Percentiles rank a stretch among this genome's conserved stretches.
phyloP scores from a whole-genome alignment of 2,888 invertebrate species.

The Lithosia quadra region DNA sequence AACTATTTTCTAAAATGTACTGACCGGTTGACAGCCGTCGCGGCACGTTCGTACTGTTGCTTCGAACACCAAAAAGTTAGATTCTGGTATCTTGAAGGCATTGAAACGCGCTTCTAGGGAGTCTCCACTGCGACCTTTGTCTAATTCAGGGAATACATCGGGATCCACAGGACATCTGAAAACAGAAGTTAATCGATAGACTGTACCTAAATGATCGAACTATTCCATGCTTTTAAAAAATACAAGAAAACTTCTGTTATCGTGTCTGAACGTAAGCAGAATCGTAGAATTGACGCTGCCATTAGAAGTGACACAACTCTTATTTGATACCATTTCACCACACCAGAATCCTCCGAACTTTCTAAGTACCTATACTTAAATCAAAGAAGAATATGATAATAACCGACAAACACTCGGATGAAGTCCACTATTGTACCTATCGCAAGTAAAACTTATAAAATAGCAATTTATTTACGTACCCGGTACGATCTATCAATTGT shows the following conservation, averaged over 20 bases:
- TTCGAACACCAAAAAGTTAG: conserved; percentile 97
- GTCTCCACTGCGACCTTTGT: conserved; percentile 94
- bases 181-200: conserved; percentile 1
- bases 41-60: conserved; percentile 96
- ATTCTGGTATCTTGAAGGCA: conserved; percentile 97
- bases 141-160: conserved; percentile 96
- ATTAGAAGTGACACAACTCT: neutral
- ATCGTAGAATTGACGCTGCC: too few species aligned
- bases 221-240: neutral
- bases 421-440: neutral
- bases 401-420: neutral
- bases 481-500: conserved; percentile 95
- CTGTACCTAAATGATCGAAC: neutral
- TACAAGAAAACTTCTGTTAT: neutral
- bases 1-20: conserved; percentile 42
- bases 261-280: neutral
- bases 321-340: neutral
- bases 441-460: neutral
- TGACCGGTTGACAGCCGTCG: conserved; percentile 95
- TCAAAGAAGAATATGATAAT: too few species aligned
- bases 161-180: conserved; percentile 95
- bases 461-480: conserved; percentile 86
- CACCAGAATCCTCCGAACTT: neutral
- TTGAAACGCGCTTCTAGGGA: conserved; percentile 96
- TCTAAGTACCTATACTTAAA: too few species aligned